Evolutionary conservation across 1,140 invertebrate genomes (phyloP), one percentile per base, ranked within the genome.

Genomic region (Ostrea edulis): DNA sequence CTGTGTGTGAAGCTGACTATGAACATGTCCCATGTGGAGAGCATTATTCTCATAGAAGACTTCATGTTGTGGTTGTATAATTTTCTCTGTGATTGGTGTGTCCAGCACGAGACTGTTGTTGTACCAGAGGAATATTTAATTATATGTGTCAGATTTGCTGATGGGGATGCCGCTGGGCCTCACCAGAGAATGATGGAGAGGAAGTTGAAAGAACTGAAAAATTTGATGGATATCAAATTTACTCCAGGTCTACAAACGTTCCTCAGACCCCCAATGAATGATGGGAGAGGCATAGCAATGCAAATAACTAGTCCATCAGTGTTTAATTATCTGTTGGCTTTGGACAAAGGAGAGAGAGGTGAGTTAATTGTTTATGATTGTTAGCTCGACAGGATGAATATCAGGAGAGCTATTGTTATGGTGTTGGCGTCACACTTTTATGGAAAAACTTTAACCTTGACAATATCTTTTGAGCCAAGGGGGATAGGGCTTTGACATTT

Each of bases 11-110:
- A 77, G 14, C 25, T 77, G 68, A 14, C 29, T 8, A 11, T 29
- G 25, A 7, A 77, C 25, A 35, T 77, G 68, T 77, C 68, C 0
- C 14, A 29, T 2, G 29, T 35, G 14, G 68, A 77, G 68, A 35
- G 68, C 29, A 12, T 77, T 14, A 11, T 77, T 9, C 68, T 77
- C 9, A 77, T 77, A 29, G 68, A 77, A 17, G 68, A 77, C 68
- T 77, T 77, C 68, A 29, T 77, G 68, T 17, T 29, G 8, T 77
- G 25, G 22, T 14, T 77, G 0, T 77, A 77, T 25, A 77, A 25
- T 25, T 77, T 29, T 77, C 29, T 77, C 3, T 77, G 68, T 35
- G 68, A 77, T 35, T 77, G 68, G 68, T 77, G 68, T 17, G 68
- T 77, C 14, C 25, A 44, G 22, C 22, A 77, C 12, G 22, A 35